A percentile compares a stretch with the other conserved stretches of the same genome.
These are phyloP conservation scores for Rhorus exstirpatorius DNA, from an alignment of 2,888 invertebrate species.

Conservation along the genomic window DNA sequence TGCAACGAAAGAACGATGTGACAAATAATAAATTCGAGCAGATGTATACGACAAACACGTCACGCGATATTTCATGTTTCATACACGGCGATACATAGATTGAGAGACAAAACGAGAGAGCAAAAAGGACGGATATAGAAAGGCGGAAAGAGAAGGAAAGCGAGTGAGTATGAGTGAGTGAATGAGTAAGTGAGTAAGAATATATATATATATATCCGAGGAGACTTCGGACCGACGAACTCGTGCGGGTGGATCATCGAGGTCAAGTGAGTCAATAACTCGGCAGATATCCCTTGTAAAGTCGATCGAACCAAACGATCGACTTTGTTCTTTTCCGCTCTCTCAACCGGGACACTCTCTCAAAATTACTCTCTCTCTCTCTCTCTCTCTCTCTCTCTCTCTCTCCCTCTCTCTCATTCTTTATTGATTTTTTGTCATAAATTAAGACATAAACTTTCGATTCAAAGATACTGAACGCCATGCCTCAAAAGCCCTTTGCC, in stretches of 20 bases:
- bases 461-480: conserved; percentile 39
- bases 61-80: conserved; percentile 77
- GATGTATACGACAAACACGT: conserved; percentile 74
- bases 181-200: conserved; percentile 53
- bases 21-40: conserved; percentile 80
- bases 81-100: conserved; percentile 64
- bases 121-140: conserved; percentile 51
- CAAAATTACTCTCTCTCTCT: conserved; percentile 57
- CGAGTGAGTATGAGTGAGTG: conserved; percentile 56
- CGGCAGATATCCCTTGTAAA: conserved; percentile 67
- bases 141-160: conserved; percentile 43
- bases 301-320: conserved; percentile 69
- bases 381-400: conserved; percentile 22
- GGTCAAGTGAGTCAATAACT: conserved; percentile 73
- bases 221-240: conserved; percentile 68
- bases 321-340: conserved; percentile 71
- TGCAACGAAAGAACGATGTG: conserved; percentile 66
- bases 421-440: conserved; percentile 63
- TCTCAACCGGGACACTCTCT: conserved; percentile 60
- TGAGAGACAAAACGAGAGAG: conserved; percentile 66
- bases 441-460: conserved; percentile 67
- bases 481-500: conserved; percentile 56
- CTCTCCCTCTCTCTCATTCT: conserved; percentile 9
- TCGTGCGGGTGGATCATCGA: conserved; percentile 71
- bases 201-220: conserved; percentile 49